These are phyloP conservation scores for Nothura maculosa DNA, from an alignment of 2,797 vertebrate species.

Conservation along the genomic window DNA sequence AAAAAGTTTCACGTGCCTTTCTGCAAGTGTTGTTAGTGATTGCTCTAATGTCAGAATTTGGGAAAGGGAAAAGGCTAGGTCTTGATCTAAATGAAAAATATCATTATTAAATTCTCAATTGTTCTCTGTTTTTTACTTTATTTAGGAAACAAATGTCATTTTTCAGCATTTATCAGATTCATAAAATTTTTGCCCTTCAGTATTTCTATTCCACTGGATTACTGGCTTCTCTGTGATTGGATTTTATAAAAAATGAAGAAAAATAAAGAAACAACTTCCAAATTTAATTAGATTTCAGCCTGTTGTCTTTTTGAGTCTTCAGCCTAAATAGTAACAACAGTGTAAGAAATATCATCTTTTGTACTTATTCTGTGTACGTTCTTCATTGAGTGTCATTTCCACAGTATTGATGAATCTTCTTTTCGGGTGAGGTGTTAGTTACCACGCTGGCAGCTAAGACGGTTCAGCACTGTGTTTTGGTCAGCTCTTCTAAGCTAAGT, in stretches of 20 bases:
- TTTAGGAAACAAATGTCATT: not conserved
- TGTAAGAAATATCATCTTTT: accelerated
- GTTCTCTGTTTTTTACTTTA: not conserved
- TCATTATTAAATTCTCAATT: accelerated
- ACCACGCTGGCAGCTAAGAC: not conserved
- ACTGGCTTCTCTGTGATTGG: not conserved
- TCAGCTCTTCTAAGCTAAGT: not conserved
- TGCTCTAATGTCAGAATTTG: not conserved
- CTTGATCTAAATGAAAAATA: not conserved
- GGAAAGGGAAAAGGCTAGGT: not conserved
- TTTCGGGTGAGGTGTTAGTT: accelerated
- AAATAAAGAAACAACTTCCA: not conserved
- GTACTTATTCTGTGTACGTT: accelerated
- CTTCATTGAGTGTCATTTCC: accelerated
- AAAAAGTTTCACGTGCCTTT: not conserved
- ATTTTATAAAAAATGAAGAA: not conserved
- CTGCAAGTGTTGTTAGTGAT: not conserved
- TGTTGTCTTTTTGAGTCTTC: not conserved
- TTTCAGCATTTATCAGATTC: not conserved
- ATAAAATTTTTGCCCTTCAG: not conserved
- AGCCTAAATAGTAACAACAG: not conserved
- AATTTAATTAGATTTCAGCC: not conserved
- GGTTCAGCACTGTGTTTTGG: slow-evolving; percentile 11
- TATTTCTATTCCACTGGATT: not conserved
- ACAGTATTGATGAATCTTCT: not conserved